Evolutionary conservation across 30 jellyfish, hydroid and myxozoan species (phyloP), one percentile per base, ranked within the genome.

Genomic region (Aurelia coerulea): DNA sequence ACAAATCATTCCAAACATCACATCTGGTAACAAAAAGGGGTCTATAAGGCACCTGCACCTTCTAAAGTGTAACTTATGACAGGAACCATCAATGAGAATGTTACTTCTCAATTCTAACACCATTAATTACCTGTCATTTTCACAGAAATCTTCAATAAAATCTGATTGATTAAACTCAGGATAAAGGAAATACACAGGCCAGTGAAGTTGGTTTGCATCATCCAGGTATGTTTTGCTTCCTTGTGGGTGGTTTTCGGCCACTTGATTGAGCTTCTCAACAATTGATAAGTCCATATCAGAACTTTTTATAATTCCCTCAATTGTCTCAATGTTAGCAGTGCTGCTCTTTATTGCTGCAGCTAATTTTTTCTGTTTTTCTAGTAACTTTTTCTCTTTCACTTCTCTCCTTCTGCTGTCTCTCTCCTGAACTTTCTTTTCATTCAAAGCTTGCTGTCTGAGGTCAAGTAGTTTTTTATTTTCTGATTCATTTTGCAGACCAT

Each of bases 151-250:
- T 81, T 94, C 97, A 13, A 94, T 65, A 78, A 94, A 88, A 76
- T 94, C 99, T 62, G 97, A 94, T 84, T 94, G 97, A 81, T 78
- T 82, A 79, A 18, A 89, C 76, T 94, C 99, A 51, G 99, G 99
- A 73, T 94, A 94, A 2, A 94, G 81, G 62, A 94, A 84, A 65
- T 88, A 94, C 13, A 89, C 95, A 5, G 99, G 99, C 99, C 99
- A 94, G 74, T 94, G 99, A n/a, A 94, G 81, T 39, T 37, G 78
- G 10, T 89, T 72, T 41, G 73, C 74, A 29, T 83, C 95, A 74
- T 94, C 99, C 58, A 94, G 29, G 67, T 77, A 78, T 51, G 89
- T 59, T 59, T 74, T 80, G 29, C 88, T 88, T 32, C 83, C 76
- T 18, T 84, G 93, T 5, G 99, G 97, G 59, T 79, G 86, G 33